Base-by-base conservation (phyloP, 2,888 invertebrate species). In the Epinotia demarniana region DNA sequence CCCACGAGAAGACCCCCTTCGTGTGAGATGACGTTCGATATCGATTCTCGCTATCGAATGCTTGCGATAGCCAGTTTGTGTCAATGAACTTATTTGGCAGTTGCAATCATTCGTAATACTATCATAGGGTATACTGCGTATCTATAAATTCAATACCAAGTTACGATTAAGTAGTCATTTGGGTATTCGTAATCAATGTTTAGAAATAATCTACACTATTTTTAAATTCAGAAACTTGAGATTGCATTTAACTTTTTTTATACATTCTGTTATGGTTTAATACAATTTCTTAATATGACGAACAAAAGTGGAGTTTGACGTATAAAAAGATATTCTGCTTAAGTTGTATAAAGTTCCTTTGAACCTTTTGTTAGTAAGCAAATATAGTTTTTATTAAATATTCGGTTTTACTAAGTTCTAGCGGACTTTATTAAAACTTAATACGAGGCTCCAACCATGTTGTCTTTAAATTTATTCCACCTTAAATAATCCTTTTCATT, bases 1-100 rank as follows among this genome's bases (percentile, higher is more conserved):
- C 92, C 93, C 88, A 91, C 87, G 90, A 93, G 93, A 92, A 90
- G 90, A 89, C 89, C 93, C 93, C 93, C 89, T 90, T 90, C 87
- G 85, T 84, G 61, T 46, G 72, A 75, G 75, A 75, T 75, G 75
- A 71, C 75, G 70, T 81, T 84, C 81, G 81, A 82, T 89, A 91
- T 89, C 87, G 88, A 84, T 88, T 83, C 86, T 63, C 55, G 75
- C 66, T 55, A 72, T 67, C 70, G 69, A 72, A 75, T 68, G 60
- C 58, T 57, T 49, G 55, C 55, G 58, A 73, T 72, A 62, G 19
- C 57, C 72, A 43, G 16, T 68, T 53, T 60, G 66, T 71, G 75
- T 62, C 72, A 75, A 53, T 67, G 64, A 68, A 72, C 70, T 57
- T 58, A 39, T 60, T 75, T 67, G 72, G 55, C 19, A 43, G 39